These are phyloP conservation scores for Procambarus clarkii DNA, from an alignment of 1,140 invertebrate species.

Conservation along the genomic window DNA sequence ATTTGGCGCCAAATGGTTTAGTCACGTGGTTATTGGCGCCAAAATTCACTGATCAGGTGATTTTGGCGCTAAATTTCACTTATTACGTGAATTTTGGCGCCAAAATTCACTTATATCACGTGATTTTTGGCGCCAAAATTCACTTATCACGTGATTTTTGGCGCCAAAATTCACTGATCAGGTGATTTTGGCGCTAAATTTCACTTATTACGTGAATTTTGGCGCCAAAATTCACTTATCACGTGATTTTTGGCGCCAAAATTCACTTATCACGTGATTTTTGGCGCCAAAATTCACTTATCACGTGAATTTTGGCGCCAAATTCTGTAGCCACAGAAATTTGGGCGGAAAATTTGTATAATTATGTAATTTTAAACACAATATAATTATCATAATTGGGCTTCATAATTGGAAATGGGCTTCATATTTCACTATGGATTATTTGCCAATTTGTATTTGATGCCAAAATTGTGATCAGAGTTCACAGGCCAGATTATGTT, in stretches of 20 bases:
- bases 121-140: neutral
- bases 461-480: too few species aligned
- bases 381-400: too few species aligned
- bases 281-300: too few species aligned
- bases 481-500: too few species aligned
- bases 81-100: too few species aligned
- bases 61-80: neutral
- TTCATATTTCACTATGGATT: too few species aligned
- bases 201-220: neutral
- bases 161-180: neutral
- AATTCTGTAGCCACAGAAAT: neutral
- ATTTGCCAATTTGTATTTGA: too few species aligned
- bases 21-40: neutral
- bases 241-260: neutral
- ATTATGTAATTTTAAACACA: too few species aligned
- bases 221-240: neutral
- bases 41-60: neutral
- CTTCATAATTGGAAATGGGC: too few species aligned
- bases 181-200: neutral
- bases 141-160: neutral
- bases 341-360: neutral
- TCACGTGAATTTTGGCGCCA: neutral
- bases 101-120: neutral
- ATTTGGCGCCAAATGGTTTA: too few species aligned
- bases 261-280: neutral